Base-by-base conservation (phyloP, 1,140 invertebrate genomes). In the Melitaea cinxia region DNA sequence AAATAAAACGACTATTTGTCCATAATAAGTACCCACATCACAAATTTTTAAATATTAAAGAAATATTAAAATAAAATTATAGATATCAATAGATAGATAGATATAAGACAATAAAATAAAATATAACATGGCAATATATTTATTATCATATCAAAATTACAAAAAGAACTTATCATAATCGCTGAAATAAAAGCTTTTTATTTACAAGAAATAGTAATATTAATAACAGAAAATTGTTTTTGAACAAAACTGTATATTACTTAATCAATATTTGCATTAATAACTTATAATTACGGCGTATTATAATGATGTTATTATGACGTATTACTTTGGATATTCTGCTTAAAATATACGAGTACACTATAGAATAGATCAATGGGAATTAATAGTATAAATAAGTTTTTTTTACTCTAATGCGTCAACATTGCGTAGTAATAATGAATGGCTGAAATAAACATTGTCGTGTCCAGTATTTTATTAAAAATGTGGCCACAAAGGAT, bases 261-360 rank as follows among this genome's bases (percentile, higher is more conserved):
- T 50, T 23, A 1, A 39, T 55, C n/a, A 21, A 54, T 28, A 23
- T 17, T 17, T 17, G 6, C 17, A 19, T 17, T 42, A 17, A 17
- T 42, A 42, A 19, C 17, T 42, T 42, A 42, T 17, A 42, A 17
- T 42, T 47, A 47, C 42, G 17, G 42, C 17, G 14, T 14, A 47
- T 23, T 21, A 47, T 4, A 10, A 47, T 47, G 19, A 23, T 23
- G 42, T 9, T 85, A 85, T 85, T 85, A 85, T 85, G 82, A 81
- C 82, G 71, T n/a, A n/a, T 76, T 83, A 85, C 80, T 85, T 82
- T 83, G 82, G 82, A 78, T 56, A 60, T 69, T 55, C 57, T 57
- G 42, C 42, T 47, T 47, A 47, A 47, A 47, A 23, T 47, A 47
- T n/a, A 12, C 6, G 21, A 21, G 21, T 12, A 47, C 19, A n/a